These are phyloP conservation scores for Porites australiensis DNA, from an alignment of 64 coral and sea anemone species.

Conservation along the genomic window DNA sequence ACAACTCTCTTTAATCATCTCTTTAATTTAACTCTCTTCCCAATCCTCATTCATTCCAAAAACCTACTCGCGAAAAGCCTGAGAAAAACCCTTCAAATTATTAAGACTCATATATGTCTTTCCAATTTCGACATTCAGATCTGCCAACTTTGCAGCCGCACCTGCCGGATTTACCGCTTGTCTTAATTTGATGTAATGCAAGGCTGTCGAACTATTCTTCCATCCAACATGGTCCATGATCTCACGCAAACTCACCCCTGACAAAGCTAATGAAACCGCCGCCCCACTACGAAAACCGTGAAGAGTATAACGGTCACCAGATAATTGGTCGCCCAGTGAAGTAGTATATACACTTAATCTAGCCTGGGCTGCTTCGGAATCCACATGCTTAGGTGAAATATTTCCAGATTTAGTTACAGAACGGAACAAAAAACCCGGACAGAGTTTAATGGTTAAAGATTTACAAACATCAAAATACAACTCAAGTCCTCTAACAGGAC, in stretches of 20 bases:
- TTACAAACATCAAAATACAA: constrained; percentile 5
- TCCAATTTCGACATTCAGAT: neutral
- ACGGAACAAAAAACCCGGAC: constrained; percentile 39
- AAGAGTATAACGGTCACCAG: neutral
- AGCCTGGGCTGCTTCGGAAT: neutral
- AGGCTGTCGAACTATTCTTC: constrained; percentile 34
- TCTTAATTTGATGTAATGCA: constrained; percentile 36
- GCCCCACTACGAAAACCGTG: constrained; percentile 56
- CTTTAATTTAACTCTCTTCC: neutral
- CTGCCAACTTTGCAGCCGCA: neutral
- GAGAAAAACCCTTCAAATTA: constrained; percentile 9
- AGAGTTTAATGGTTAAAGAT: neutral
- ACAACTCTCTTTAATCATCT: neutral
- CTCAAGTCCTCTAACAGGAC: constrained; percentile 35
- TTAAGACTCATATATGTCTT: constrained; percentile 3
- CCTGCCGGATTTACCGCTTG: constrained; percentile 40
- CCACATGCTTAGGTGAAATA: neutral
- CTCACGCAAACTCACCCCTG: constrained; percentile 17
- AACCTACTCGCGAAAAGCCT: constrained; percentile 4
- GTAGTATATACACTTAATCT: neutral
- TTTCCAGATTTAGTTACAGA: neutral
- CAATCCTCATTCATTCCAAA: neutral
- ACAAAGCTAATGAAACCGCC: constrained; percentile 35
- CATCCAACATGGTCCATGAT: constrained; percentile 36
- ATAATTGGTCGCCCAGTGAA: neutral